Evolutionary conservation across 2,113 vertebrate genomes (phyloP).

Genomic region (Muntiacus reevesi): DNA sequence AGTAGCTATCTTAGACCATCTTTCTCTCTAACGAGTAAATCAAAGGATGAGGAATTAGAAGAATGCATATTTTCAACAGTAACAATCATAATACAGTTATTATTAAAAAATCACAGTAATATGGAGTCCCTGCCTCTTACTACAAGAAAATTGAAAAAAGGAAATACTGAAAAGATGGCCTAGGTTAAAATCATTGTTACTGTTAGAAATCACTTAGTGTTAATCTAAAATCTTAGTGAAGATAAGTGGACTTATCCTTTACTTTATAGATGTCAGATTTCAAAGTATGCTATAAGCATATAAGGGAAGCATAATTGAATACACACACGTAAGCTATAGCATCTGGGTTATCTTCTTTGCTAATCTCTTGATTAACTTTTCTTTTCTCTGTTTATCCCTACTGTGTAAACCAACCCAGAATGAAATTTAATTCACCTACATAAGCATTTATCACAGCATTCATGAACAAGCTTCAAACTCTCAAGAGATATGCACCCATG

Average conservation of each 20-base stretch:
- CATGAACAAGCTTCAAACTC: constrained; percentile 23
- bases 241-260: neutral
- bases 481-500: neutral
- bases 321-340: neutral
- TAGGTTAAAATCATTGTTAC: neutral
- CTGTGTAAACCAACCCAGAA: neutral
- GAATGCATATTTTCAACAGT: constrained; percentile 23
- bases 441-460: neutral
- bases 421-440: neutral
- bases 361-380: constrained; percentile 1
- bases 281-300: neutral
- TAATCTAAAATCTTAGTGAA: constrained; percentile 24
- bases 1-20: constrained; percentile 58
- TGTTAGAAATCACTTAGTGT: neutral
- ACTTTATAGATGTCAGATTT: neutral
- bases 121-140: neutral
- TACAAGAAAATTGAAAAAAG: neutral
- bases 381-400: neutral
- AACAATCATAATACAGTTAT: constrained; percentile 7
- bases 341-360: neutral
- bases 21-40: constrained; percentile 60
- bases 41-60: constrained; percentile 34
- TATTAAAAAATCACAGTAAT: neutral
- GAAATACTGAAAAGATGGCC: neutral
- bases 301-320: neutral